These are phyloP conservation scores for Eulemur coronatus DNA, from an alignment of 2,797 vertebrate genomes.

Conservation along the genomic window DNA sequence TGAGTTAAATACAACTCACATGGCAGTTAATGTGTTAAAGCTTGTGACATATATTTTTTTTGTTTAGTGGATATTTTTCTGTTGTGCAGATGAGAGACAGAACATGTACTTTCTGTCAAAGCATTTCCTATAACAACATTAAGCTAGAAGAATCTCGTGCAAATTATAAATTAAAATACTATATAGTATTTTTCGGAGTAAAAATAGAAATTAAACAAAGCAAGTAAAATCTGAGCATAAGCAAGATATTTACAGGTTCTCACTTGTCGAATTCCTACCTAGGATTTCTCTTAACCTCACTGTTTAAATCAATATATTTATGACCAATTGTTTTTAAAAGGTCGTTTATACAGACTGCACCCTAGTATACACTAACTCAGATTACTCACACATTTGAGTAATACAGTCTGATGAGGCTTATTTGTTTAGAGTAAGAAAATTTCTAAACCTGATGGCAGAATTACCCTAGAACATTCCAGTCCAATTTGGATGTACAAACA, in stretches of 20 bases:
- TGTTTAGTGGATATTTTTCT: not conserved
- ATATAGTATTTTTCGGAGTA: not conserved
- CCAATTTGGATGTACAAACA: not conserved
- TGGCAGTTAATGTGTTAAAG: not conserved
- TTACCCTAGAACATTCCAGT: not conserved
- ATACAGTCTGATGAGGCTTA: not conserved
- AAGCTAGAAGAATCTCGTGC: not conserved
- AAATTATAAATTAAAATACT: not conserved
- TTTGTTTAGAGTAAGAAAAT: not conserved
- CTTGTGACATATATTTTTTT: not conserved
- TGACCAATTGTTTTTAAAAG: not conserved
- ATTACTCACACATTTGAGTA: not conserved
- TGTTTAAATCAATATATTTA: not conserved
- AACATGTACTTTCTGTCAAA: not conserved
- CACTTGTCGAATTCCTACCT: not conserved
- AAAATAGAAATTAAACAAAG: conserved; percentile 16
- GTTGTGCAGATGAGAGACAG: not conserved
- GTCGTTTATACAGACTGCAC: not conserved
- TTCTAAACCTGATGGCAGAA: not conserved
- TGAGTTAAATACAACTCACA: no score
- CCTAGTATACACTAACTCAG: not conserved
- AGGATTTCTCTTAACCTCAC: not conserved
- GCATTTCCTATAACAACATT: not conserved
- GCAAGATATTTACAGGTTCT: not conserved
- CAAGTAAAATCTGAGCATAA: not conserved